These are phyloP conservation scores for Psephotus haematonotus DNA, from an alignment of 2,113 vertebrate species.

Conservation along the genomic window DNA sequence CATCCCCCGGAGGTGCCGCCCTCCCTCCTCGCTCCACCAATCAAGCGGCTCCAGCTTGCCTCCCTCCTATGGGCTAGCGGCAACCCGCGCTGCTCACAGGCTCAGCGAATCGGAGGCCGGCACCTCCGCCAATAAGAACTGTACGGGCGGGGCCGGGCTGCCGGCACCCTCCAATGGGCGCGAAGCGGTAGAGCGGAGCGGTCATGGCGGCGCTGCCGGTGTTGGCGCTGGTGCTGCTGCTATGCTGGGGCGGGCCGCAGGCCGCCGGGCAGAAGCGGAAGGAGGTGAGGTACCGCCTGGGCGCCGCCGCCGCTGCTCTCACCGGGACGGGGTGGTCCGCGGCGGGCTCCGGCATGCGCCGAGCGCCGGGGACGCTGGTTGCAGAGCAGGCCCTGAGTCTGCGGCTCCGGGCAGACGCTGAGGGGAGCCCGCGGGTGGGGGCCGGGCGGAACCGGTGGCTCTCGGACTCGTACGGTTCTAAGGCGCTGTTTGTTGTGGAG, in stretches of 20 bases:
- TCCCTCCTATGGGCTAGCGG: neutral
- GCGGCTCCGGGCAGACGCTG: neutral
- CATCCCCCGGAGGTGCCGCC: neutral
- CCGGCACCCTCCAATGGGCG: neutral
- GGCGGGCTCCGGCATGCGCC: neutral
- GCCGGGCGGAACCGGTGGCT: fast-evolving
- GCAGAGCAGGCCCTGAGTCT: neutral
- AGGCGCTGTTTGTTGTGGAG: neutral
- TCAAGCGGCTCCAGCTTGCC: neutral
- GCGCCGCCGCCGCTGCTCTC: no score
- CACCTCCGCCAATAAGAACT: neutral
- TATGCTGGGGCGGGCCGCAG: slow-evolving; percentile 4
- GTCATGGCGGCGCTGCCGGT: slow-evolving; percentile 19
- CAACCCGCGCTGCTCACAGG: fast-evolving
- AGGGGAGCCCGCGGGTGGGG: neutral
- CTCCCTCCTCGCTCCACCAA: neutral
- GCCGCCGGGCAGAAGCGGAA: slow-evolving; percentile 81
- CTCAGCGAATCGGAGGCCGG: neutral
- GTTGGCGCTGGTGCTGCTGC: neutral
- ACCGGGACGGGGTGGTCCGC: no score
- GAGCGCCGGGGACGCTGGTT: neutral
- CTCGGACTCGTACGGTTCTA: fast-evolving
- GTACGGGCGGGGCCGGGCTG: fast-evolving
- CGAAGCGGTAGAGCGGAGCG: no score
- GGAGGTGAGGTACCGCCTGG: slow-evolving; percentile 68